These are phyloP conservation scores for Coecobrya sp. DNA, from an alignment of 2,888 invertebrate species.

Conservation along the genomic window DNA sequence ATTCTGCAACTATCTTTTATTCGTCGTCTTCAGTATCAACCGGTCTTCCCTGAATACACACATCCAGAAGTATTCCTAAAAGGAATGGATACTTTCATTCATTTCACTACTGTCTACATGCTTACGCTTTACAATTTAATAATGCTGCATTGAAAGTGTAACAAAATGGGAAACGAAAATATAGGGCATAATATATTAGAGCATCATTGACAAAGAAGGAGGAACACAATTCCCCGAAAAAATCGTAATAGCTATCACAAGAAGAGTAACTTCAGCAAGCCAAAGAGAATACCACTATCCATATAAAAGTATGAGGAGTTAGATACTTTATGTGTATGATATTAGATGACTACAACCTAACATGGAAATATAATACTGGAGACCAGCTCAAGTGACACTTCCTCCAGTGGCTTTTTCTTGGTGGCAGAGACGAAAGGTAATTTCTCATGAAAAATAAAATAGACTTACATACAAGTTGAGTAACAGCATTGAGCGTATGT, in stretches of 20 bases:
- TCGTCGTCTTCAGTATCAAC: neutral
- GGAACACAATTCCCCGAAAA: neutral
- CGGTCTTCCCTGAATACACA: neutral
- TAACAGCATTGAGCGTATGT: too few species aligned
- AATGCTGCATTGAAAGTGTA: neutral
- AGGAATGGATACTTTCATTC: constrained; percentile 2
- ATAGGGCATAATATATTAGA: neutral
- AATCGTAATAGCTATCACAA: neutral
- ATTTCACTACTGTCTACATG: neutral
- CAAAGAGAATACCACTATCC: constrained; percentile 3
- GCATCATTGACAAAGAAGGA: neutral
- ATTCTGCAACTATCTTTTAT: constrained; percentile 34
- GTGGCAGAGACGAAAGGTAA: constrained; percentile 71
- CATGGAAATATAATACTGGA: neutral
- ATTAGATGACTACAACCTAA: neutral
- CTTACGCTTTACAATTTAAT: constrained; percentile 4
- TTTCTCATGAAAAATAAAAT: constrained; percentile 71
- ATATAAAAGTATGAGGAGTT: neutral
- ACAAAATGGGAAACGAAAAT: neutral
- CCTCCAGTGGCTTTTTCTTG: constrained; percentile 42
- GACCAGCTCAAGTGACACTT: constrained; percentile 73
- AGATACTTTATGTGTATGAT: neutral
- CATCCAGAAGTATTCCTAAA: neutral
- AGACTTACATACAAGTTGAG: neutral
- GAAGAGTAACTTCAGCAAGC: neutral